Base-by-base conservation (phyloP, 2,888 invertebrate species). In the Tricholauxania praeusta region DNA sequence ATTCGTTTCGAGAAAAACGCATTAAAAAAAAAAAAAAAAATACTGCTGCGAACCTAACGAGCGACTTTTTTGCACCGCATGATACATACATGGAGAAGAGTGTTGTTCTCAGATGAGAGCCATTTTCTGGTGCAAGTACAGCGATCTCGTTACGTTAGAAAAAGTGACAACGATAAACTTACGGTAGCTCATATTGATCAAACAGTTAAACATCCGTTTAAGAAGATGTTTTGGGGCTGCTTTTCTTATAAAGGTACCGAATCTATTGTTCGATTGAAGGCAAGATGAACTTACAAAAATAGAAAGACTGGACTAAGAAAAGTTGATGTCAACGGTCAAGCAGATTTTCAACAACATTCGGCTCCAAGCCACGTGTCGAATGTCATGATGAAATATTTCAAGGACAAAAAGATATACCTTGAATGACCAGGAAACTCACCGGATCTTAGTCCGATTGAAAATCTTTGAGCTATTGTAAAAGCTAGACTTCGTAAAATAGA, bases 261-360 rank as follows among this genome's bases (percentile, higher is more conserved):
- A 53, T 53, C 7, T 3, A 10, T n/a, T 53, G 53, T 53, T 15
- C 53, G 53, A n/a, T n/a, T 15, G 17, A 53, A 14, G 17, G n/a
- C 15, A 53, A 15, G 12, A 53, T 53, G 53, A 53, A 10, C 15
- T 53, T 15, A 1, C 2, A 53, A 53, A 53, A 53, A n/a, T 53
- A 53, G 10, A n/a, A 15, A 53, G 2, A 15, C 53, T 53, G 53
- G 15, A n/a, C 53, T n/a, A n/a, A 14, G 53, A 53, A 53, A 53
- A 53, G 53, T n/a, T 53, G 15, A 53, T 53, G 53, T 10, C 53
- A 53, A 53, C 17, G 53, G 4, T 17, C n/a, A 17, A 53, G 17
- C n/a, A 53, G 53, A 15, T 15, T 53, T 53, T n/a, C 53, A 53
- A 53, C 53, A n/a, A 53, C 15, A 53, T 53, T 53, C 53, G 53